Percentiles rank a stretch among this genome's conserved stretches.
Conservation (phyloP, 2,888 invertebrate genomes). For the Papilio protenor region DNA sequence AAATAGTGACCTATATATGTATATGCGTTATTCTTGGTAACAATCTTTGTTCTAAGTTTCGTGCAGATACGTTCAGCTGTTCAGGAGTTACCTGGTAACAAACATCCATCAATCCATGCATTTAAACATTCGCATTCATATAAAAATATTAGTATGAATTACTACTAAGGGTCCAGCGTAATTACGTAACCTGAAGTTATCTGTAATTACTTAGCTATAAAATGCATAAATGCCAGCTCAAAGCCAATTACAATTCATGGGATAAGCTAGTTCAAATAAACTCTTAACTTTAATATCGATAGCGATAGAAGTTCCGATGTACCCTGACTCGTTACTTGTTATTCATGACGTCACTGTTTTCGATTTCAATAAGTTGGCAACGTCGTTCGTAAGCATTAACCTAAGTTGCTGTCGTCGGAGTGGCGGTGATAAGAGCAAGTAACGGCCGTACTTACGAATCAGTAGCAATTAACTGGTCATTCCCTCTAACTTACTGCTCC, state of each 20-base stretch:
- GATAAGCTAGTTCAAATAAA: not conserved
- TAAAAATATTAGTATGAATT: not conserved
- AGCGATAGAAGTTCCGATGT: not conserved
- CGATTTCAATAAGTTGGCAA: conserved; percentile 30
- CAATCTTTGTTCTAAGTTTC: too few relatives aligned
- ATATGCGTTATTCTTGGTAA: too few relatives aligned
- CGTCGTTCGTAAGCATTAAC: conserved; percentile 38
- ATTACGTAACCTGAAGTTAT: not conserved
- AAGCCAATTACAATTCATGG: not conserved
- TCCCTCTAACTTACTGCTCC: conserved; percentile 27
- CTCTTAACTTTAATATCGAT: not conserved
- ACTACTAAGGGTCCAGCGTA: not conserved
- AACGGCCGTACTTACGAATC: conserved; percentile 40
- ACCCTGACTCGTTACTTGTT: not conserved
- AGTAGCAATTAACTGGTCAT: conserved; percentile 42
- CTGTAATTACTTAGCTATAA: not conserved
- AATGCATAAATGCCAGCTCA: not conserved
- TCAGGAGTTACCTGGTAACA: too few relatives aligned
- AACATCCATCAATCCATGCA: too few relatives aligned
- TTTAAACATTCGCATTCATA: not conserved
- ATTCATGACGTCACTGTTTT: conserved; percentile 25
- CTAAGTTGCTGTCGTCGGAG: conserved; percentile 34
- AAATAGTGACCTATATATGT: too few relatives aligned
- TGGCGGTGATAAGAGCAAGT: conserved; percentile 37
- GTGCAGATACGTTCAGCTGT: too few relatives aligned